A percentile compares a stretch with the other conserved stretches of the same genome.
These are phyloP conservation scores for Eretmochelys imbricata DNA, from an alignment of 2,113 vertebrate species.

Conservation along the genomic window DNA sequence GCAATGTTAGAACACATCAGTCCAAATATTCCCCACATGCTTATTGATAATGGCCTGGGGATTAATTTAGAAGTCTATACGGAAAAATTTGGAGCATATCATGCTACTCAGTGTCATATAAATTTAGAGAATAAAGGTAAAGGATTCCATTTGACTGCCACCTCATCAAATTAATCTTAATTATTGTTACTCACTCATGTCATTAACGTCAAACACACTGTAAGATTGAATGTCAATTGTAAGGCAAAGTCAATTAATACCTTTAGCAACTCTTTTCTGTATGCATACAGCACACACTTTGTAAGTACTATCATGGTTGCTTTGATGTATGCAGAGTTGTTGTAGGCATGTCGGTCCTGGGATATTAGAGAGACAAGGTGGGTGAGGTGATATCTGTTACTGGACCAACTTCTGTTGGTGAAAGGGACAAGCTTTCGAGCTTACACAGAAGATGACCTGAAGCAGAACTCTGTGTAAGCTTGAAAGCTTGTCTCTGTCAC, in stretches of 20 bases:
- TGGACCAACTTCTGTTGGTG: not conserved
- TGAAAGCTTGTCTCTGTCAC: too few species aligned
- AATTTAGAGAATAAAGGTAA: constrained; percentile 30
- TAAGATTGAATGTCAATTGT: constrained; percentile 54
- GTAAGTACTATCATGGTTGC: not conserved
- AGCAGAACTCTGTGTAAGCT: not conserved
- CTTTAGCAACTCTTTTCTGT: constrained; percentile 46
- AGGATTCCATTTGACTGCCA: constrained; percentile 43
- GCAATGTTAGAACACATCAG: not conserved
- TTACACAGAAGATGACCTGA: not conserved
- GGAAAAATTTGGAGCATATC: constrained; percentile 1
- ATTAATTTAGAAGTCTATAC: not conserved
- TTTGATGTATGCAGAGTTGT: too few species aligned
- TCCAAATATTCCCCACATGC: not conserved
- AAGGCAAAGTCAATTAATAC: constrained; percentile 56
- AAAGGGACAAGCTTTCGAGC: not conserved
- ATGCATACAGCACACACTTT: not conserved
- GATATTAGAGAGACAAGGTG: not conserved
- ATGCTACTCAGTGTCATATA: not conserved
- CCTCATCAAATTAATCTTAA: constrained; percentile 73
- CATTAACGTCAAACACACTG: constrained; percentile 52
- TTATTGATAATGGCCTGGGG: not conserved
- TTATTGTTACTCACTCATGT: constrained; percentile 39
- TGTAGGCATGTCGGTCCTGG: not conserved
- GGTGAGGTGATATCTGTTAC: not conserved